Evolutionary conservation across 2,888 invertebrate species (phyloP).

Genomic region (Torymus aiolomorphi): DNA sequence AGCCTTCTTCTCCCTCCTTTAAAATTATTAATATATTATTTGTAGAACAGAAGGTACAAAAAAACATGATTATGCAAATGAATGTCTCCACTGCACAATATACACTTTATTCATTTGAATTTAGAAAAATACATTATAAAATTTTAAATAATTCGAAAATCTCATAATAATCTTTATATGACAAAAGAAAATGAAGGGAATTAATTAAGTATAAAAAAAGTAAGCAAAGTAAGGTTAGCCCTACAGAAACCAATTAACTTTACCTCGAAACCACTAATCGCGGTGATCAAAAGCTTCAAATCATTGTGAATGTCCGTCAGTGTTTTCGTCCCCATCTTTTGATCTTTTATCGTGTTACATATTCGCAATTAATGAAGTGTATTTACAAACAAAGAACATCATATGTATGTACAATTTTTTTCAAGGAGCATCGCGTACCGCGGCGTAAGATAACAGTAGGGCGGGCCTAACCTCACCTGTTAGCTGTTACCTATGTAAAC

Average conservation of each 20-base stretch:
- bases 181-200: too few relatives aligned
- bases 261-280: conserved; percentile 71
- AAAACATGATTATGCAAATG: too few relatives aligned
- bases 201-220: not conserved
- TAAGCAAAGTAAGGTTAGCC: conserved; percentile 26
- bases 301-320: conserved; percentile 70
- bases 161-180: too few relatives aligned
- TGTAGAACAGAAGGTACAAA: not conserved
- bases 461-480: conserved; percentile 8
- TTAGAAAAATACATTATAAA: too few relatives aligned
- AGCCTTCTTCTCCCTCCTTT: conserved; percentile 74
- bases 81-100: too few relatives aligned
- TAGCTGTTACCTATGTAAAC: too few relatives aligned
- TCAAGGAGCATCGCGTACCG: not conserved
- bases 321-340: conserved; percentile 68
- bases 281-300: conserved; percentile 69
- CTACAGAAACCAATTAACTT: conserved; percentile 7
- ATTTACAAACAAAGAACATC: conserved; percentile 26
- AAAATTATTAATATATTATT: conserved; percentile 8
- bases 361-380: conserved; percentile 16
- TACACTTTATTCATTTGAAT: too few relatives aligned
- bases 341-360: conserved; percentile 20
- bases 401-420: conserved; percentile 10
- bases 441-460: not conserved
- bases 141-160: too few relatives aligned